Evolutionary conservation across 1,140 invertebrate species (phyloP).

Genomic region (Hermetia illucens): DNA sequence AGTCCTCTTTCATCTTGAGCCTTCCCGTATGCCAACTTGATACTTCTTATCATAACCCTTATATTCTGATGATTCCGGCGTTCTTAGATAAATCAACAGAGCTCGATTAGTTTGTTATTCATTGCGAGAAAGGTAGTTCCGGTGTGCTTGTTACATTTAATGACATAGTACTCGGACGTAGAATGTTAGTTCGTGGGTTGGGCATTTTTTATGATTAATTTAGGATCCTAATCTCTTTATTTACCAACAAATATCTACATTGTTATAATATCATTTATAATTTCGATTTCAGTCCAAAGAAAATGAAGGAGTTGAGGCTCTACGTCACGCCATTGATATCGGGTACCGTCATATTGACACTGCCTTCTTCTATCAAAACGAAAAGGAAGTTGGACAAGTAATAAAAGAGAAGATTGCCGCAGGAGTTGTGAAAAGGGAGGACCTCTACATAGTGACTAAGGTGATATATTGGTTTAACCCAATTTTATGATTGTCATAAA

Average conservation of each 20-base stretch:
- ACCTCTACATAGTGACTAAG: constrained; percentile 47
- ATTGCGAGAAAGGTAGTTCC: too few relatives aligned
- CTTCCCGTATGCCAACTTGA: too few relatives aligned
- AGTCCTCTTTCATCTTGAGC: too few relatives aligned
- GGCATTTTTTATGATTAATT: not conserved
- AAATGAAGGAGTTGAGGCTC: not conserved
- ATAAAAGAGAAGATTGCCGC: constrained; percentile 53
- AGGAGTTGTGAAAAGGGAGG: constrained; percentile 51
- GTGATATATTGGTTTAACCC: too few relatives aligned
- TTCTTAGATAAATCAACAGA: too few relatives aligned
- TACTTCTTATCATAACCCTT: too few relatives aligned
- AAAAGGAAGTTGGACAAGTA: constrained; percentile 60
- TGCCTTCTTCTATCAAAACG: constrained; percentile 64
- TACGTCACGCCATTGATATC: constrained; percentile 44
- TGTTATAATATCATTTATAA: too few relatives aligned
- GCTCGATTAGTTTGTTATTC: too few relatives aligned
- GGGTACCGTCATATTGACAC: constrained; percentile 81
- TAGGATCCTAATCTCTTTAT: not conserved
- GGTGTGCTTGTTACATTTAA: too few relatives aligned
- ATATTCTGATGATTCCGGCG: too few relatives aligned
- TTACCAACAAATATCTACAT: not conserved
- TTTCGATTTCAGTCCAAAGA: too few relatives aligned
- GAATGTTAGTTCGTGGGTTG: not conserved
- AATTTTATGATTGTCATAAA: too few relatives aligned
- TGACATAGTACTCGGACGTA: not conserved